A percentile compares a stretch with the other conserved stretches of the same genome.
These are phyloP conservation scores for Leptura quadrifasciata DNA, from an alignment of 2,888 invertebrate species.

Conservation along the genomic window DNA sequence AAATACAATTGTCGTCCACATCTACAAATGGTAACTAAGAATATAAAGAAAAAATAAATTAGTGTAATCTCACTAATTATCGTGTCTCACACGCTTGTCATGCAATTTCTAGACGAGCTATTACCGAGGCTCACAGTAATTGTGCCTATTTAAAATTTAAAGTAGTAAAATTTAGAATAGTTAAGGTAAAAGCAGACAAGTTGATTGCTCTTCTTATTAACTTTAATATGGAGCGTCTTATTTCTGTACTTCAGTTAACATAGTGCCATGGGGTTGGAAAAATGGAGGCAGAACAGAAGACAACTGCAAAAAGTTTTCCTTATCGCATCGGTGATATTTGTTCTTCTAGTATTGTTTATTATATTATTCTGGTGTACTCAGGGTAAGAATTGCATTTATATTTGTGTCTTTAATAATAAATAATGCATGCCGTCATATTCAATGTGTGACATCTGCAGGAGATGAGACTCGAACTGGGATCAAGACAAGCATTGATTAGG, in stretches of 20 bases:
- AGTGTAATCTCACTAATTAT: conserved; percentile 24
- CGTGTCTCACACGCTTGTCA: background rate
- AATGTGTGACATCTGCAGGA: no score
- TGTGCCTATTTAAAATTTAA: conserved; percentile 50
- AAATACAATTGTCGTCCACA: background rate
- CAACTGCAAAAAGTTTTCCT: conserved; percentile 45
- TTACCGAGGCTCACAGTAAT: conserved; percentile 43
- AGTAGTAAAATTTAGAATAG: conserved; percentile 11
- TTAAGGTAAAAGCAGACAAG: conserved; percentile 39
- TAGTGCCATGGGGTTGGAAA: conserved; percentile 45
- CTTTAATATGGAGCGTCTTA: conserved; percentile 9
- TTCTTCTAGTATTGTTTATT: conserved; percentile 47
- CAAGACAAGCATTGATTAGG: no score
- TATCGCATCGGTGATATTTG: conserved; percentile 29
- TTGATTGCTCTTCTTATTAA: conserved; percentile 28
- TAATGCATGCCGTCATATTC: no score
- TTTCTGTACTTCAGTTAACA: background rate
- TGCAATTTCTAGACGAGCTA: conserved; percentile 24
- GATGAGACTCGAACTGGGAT: no score
- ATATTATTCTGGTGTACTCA: conserved; percentile 41
- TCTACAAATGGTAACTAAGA: background rate
- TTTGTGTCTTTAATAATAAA: no score
- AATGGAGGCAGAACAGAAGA: conserved; percentile 33
- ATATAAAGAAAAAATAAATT: background rate
- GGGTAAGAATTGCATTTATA: conserved; percentile 41